Conservation (phyloP, 2,888 invertebrate species). For the Nephrocerus scutellatus region DNA sequence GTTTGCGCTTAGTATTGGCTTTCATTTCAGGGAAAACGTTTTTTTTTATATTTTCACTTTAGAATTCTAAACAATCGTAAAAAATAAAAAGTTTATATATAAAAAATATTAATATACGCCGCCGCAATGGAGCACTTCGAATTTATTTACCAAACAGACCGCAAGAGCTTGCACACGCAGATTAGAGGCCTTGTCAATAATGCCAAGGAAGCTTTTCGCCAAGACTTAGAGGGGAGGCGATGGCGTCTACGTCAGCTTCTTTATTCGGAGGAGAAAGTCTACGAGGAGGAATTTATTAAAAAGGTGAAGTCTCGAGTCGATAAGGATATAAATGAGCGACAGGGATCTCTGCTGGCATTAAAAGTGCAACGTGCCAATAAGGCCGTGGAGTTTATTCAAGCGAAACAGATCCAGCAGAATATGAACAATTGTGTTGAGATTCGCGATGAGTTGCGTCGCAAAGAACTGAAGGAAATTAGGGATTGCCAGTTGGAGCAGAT, state of each 20-base stretch:
- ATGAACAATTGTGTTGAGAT: constrained; percentile 41
- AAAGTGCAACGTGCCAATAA: constrained; percentile 28
- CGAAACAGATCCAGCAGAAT: constrained; percentile 35
- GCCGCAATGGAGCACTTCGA: constrained; percentile 29
- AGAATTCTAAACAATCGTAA: too few relatives aligned
- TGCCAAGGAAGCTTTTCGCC: constrained; percentile 30
- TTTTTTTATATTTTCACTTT: too few relatives aligned
- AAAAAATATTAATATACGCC: too few relatives aligned
- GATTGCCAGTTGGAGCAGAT: constrained; percentile 39
- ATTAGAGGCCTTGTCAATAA: constrained; percentile 35
- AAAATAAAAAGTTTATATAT: too few relatives aligned
- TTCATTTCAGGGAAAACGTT: too few relatives aligned
- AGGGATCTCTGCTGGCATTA: constrained; percentile 31
- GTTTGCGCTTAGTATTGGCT: too few relatives aligned
- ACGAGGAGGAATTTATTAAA: constrained; percentile 36
- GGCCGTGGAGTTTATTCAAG: constrained; percentile 29
- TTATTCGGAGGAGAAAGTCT: constrained; percentile 35
- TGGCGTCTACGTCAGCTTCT: constrained; percentile 27
- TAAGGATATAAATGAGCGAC: constrained; percentile 35
- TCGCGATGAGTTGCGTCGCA: constrained; percentile 34
- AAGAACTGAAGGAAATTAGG: constrained; percentile 30
- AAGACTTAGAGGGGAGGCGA: constrained; percentile 33
- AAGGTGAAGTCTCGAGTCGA: constrained; percentile 38
- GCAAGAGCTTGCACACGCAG: constrained; percentile 35
- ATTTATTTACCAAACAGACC: constrained; percentile 36